Conservation (phyloP, 2,888 invertebrate genomes). For the Kryphioiulus occultus region DNA sequence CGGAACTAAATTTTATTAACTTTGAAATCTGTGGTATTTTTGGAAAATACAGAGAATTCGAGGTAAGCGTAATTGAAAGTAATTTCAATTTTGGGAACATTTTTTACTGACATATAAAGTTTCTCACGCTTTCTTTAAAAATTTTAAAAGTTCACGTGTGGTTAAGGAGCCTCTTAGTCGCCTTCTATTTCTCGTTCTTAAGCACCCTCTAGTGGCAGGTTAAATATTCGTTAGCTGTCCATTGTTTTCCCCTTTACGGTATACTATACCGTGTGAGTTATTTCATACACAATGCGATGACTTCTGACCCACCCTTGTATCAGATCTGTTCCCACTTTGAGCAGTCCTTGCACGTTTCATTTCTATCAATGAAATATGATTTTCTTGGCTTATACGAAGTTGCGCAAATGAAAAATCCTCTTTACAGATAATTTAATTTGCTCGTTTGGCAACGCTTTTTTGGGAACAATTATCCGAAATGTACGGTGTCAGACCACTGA, state of each 20-base stretch:
- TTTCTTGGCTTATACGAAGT: conserved; percentile 12
- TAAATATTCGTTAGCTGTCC: background rate
- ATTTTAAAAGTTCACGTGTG: background rate
- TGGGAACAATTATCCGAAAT: background rate
- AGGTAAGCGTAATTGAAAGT: too few species aligned
- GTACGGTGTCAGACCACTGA: background rate
- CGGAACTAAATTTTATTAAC: too few species aligned
- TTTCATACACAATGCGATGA: conserved; percentile 20
- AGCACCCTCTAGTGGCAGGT: background rate
- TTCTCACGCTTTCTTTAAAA: background rate
- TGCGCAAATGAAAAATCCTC: conserved; percentile 35
- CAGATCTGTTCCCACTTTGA: background rate
- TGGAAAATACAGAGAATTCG: too few species aligned
- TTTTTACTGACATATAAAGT: background rate
- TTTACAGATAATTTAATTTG: background rate
- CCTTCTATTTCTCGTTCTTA: background rate
- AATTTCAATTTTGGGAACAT: too few species aligned
- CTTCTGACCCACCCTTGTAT: conserved; percentile 35
- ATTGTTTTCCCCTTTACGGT: background rate
- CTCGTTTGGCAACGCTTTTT: background rate
- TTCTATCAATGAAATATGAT: conserved; percentile 25
- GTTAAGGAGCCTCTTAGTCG: too few species aligned
- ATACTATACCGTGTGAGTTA: background rate
- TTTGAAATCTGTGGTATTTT: too few species aligned
- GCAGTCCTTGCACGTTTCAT: conserved; percentile 20